Evolutionary conservation across 2,888 invertebrate genomes (phyloP).

Genomic region (Andrena fulva): DNA sequence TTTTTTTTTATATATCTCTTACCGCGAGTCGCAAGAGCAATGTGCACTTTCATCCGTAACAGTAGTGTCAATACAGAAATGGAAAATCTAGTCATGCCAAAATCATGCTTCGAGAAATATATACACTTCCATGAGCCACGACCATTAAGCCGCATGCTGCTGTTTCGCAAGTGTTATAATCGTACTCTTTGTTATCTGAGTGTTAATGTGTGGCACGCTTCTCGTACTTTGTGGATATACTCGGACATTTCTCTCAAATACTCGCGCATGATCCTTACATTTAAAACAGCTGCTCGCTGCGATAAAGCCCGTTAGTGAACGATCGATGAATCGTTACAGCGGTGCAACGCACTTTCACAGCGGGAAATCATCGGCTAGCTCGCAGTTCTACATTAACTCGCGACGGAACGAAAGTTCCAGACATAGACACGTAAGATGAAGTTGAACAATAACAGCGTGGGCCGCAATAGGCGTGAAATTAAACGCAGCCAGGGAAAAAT

Average conservation of each 20-base stretch:
- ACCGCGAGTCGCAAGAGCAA: background rate
- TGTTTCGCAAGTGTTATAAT: slow-evolving; percentile 39
- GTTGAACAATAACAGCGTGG: slow-evolving; percentile 1
- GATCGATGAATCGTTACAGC: slow-evolving; percentile 2
- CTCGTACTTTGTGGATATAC: background rate
- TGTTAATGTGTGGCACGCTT: slow-evolving; percentile 7
- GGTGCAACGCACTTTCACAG: background rate
- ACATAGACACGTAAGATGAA: background rate
- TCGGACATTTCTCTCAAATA: background rate
- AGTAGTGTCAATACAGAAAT: slow-evolving; percentile 20
- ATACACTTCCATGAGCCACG: slow-evolving; percentile 57
- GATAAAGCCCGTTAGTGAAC: background rate
- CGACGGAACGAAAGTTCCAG: background rate
- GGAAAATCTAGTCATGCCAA: slow-evolving; percentile 57
- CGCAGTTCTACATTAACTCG: background rate
- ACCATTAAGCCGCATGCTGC: slow-evolving; percentile 68
- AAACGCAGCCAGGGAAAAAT: background rate
- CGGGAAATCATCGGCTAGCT: background rate
- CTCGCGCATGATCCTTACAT: background rate
- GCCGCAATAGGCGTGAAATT: slow-evolving; percentile 3
- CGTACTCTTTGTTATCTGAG: background rate
- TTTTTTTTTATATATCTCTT: background rate
- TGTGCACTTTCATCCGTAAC: slow-evolving; percentile 5
- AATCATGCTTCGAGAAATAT: slow-evolving; percentile 70
- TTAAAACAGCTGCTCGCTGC: background rate